Conservation (phyloP, 2,888 invertebrate species). For the Falcaria lacertinaria region DNA sequence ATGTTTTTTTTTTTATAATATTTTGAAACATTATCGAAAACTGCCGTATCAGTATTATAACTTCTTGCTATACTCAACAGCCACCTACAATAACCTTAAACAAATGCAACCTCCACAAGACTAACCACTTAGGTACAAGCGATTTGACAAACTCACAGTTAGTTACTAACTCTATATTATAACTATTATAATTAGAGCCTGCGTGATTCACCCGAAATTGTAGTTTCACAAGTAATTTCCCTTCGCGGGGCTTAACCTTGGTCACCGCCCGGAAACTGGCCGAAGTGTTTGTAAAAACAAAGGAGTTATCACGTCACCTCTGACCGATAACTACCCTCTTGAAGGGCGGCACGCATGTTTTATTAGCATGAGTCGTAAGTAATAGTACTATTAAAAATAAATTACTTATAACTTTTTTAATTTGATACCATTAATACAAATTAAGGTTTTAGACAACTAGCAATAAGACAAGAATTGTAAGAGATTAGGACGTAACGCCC, state of each 20-base stretch:
- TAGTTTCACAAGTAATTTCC: constrained; percentile 1
- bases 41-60: no score
- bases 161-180: background rate
- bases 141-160: background rate
- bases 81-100: no score
- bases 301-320: constrained; percentile 21
- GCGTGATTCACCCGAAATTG: background rate
- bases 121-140: background rate
- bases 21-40: no score
- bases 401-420: no score
- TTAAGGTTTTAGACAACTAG: no score
- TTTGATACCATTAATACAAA: no score
- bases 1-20: no score
- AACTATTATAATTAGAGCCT: background rate
- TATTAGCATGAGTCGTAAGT: background rate
- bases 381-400: no score
- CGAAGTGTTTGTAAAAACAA: background rate
- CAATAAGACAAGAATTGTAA: no score
- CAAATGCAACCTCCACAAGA: background rate
- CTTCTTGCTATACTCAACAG: no score
- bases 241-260: background rate
- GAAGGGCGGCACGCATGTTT: constrained; percentile 38
- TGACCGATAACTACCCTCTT: constrained; percentile 31
- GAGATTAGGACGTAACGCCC: no score
- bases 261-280: constrained; percentile 1